Evolutionary conservation across 2,888 invertebrate genomes (phyloP).

Genomic region (Acleris emargana): DNA sequence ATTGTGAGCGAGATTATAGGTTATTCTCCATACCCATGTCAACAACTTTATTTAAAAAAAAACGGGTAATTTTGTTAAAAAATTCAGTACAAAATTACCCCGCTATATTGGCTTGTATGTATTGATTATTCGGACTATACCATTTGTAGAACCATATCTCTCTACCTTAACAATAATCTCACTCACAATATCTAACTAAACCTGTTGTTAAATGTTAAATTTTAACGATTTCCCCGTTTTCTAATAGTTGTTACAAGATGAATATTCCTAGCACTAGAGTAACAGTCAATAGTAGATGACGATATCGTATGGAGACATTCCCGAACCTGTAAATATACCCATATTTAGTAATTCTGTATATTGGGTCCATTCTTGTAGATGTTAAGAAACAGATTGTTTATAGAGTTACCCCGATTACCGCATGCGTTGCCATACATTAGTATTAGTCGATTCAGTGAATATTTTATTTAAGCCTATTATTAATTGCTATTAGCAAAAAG

Average conservation of each 20-base stretch:
- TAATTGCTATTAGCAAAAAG: slow-evolving; percentile 1
- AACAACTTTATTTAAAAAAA: no score
- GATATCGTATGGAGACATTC: slow-evolving; percentile 60
- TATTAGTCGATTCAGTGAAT: slow-evolving; percentile 46
- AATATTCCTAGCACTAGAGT: slow-evolving; percentile 48
- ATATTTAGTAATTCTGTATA: slow-evolving; percentile 62
- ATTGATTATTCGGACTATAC: no score
- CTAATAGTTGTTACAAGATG: slow-evolving; percentile 47
- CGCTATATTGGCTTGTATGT: no score
- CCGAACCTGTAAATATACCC: slow-evolving; percentile 52
- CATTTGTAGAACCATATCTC: no score
- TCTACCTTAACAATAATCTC: slow-evolving; percentile 47
- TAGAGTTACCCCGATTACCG: slow-evolving; percentile 75
- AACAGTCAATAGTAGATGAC: slow-evolving; percentile 26
- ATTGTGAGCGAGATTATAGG: slow-evolving; percentile 51
- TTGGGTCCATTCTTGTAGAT: slow-evolving; percentile 53
- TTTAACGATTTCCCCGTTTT: slow-evolving; percentile 67
- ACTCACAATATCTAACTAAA: slow-evolving; percentile 52
- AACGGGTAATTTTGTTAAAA: no score
- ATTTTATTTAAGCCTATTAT: slow-evolving; percentile 17
- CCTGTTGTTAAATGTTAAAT: slow-evolving; percentile 73
- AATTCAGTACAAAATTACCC: no score
- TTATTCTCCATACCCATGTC: slow-evolving; percentile 11
- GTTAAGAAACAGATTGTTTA: slow-evolving; percentile 45
- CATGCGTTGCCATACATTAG: slow-evolving; percentile 77